Evolutionary conservation across 2,888 invertebrate genomes (phyloP).

Genomic region (Onthophagus sagittarius): DNA sequence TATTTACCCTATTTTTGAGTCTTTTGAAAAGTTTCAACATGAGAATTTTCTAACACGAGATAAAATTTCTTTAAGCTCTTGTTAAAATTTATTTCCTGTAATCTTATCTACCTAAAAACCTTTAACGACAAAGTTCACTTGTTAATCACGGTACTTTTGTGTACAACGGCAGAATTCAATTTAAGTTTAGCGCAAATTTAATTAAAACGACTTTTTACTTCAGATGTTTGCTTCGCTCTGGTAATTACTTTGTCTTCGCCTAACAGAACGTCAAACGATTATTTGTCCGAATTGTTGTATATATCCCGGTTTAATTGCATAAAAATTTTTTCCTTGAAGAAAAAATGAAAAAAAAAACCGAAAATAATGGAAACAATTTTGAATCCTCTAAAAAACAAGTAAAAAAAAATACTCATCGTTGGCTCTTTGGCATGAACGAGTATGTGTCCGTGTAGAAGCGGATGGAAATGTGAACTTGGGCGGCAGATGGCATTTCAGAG

Average conservation of each 20-base stretch:
- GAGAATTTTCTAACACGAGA: too few relatives aligned
- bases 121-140: constrained; percentile 16
- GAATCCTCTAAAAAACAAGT: too few relatives aligned
- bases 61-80: neutral
- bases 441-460: neutral
- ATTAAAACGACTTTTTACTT: constrained; percentile 20
- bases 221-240: constrained; percentile 15
- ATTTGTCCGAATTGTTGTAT: neutral
- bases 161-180: constrained; percentile 19
- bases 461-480: constrained; percentile 14
- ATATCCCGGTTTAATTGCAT: neutral
- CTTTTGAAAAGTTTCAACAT: too few relatives aligned
- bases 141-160: constrained; percentile 22
- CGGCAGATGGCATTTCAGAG: constrained; percentile 23
- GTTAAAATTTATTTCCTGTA: neutral
- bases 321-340: neutral
- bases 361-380: too few relatives aligned
- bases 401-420: neutral
- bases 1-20: too few relatives aligned
- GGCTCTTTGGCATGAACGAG: neutral
- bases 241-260: constrained; percentile 15
- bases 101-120: constrained; percentile 14
- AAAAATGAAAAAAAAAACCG: too few relatives aligned
- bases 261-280: neutral
- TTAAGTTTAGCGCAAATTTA: constrained; percentile 20